Percentiles rank a stretch among this genome's conserved stretches.
Conservation (phyloP, 2,888 invertebrate species). For the Blastobasis lacticolella region DNA sequence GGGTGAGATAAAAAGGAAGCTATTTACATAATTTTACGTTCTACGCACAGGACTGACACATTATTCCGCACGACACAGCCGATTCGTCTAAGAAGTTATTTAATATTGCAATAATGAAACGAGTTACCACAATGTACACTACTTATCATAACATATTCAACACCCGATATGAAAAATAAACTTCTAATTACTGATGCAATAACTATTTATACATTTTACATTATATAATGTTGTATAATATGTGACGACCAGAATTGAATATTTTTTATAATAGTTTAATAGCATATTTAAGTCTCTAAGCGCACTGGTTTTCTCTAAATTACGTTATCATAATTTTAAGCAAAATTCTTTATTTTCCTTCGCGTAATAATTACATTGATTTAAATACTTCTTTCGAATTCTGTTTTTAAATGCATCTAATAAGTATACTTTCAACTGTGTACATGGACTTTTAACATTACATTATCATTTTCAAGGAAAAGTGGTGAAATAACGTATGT, state of each 20-base stretch:
- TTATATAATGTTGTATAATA: slow-evolving; percentile 47
- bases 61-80: slow-evolving; percentile 68
- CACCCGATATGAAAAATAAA: slow-evolving; percentile 75
- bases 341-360: slow-evolving; percentile 9
- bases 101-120: slow-evolving; percentile 65
- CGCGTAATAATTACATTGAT: slow-evolving; percentile 35
- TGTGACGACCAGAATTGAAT: slow-evolving; percentile 43
- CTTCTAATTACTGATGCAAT: slow-evolving; percentile 73
- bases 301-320: slow-evolving; percentile 53
- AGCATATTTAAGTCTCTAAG: slow-evolving; percentile 56
- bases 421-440: slow-evolving; percentile 37
- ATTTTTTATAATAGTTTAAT: slow-evolving; percentile 32
- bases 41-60: slow-evolving; percentile 62
- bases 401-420: slow-evolving; percentile 49
- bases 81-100: slow-evolving; percentile 62
- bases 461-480: not conserved
- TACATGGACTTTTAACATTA: slow-evolving; percentile 47
- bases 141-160: slow-evolving; percentile 63
- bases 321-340: slow-evolving; percentile 37
- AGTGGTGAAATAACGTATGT: not conserved
- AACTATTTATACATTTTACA: slow-evolving; percentile 74
- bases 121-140: slow-evolving; percentile 65
- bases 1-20: slow-evolving; percentile 16
- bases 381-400: slow-evolving; percentile 34
- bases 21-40: slow-evolving; percentile 58